Evolutionary conservation across 37 sponge, comb jelly and placozoan genomes (phyloP), one percentile per base, ranked within the genome.

Genomic region (Dysidea cf. avara): DNA sequence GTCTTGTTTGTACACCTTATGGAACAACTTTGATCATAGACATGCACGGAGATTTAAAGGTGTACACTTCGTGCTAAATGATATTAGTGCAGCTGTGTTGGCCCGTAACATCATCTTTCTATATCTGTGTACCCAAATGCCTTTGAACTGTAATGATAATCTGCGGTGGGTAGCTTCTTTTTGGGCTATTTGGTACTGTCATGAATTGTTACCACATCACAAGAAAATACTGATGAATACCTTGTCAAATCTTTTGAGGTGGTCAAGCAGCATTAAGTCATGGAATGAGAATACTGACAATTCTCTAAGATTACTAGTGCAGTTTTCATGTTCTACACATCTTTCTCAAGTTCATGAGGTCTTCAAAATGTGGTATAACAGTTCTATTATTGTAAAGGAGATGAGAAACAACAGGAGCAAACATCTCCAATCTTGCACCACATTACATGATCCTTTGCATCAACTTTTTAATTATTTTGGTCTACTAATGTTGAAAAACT

Each of bases 131-230:
- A 14, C 73, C 25, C 26, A 60, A 24, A 59, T 60, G 25, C 66
- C 61, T 1, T 34, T 47, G 12, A 59, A 55, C 2, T 17, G 22
- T 26, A 21, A 55, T 18, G 57, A 35, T 9, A 9, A 12, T 5
- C 5, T 43, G 46, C 21, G 72, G 34, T 74, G 74, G 82, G 24
- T 81, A 5, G 34, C 73, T 24, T 31, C 67, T 12, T n/a, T 81
- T n/a, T 81, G 82, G 82, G 28, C 82, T 1, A 65, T 81, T 30
- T 81, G 82, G 82, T 81, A 66, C 58, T 66, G 75, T 48, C 74
- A 73, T 35, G 75, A 81, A 30, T 46, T 81, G 7, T 54, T 63
- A 9, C 68, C 74, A 40, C 34, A 52, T 5, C 82, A 81, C 51
- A 47, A 56, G 5, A 1, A 7, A 0, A 25, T 46, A 3, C 50